phyloP scores from a whole-genome alignment of 1,140 invertebrate species.

The Heliconius hewitsoni region DNA sequence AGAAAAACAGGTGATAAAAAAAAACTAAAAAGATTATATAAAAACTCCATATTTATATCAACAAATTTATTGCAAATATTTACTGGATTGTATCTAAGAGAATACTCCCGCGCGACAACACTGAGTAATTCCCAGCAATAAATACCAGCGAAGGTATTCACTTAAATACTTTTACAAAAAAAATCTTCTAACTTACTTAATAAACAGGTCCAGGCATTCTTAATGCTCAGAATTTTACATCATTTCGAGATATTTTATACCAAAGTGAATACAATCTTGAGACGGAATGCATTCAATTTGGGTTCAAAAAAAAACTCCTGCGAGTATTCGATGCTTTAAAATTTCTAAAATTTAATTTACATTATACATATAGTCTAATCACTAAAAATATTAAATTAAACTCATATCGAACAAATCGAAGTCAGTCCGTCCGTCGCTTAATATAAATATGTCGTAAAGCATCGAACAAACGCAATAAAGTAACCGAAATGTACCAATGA shows the following conservation, averaged over 20 bases:
- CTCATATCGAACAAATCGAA: not conserved
- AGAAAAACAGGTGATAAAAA: not conserved
- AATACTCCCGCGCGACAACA: constrained; percentile 48
- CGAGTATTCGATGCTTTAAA: constrained; percentile 43
- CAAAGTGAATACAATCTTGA: constrained; percentile 62
- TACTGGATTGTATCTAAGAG: constrained; percentile 59
- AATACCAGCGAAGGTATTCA: constrained; percentile 49
- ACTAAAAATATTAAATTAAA: not conserved
- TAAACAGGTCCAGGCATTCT: constrained; percentile 63
- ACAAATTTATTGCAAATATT: constrained; percentile 77
- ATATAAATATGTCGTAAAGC: not conserved
- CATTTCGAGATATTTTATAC: constrained; percentile 43
- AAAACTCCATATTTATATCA: constrained; percentile 50
- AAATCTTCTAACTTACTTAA: constrained; percentile 49
- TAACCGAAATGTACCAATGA: not conserved
- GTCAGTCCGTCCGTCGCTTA: not conserved
- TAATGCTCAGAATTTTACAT: constrained; percentile 62
- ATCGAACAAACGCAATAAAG: not conserved
- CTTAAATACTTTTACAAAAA: constrained; percentile 57
- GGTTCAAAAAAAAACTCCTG: constrained; percentile 16
- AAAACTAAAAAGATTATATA: constrained; percentile 13
- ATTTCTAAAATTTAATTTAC: not conserved
- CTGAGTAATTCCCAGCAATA: not conserved
- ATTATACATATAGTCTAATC: not conserved
- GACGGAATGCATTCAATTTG: constrained; percentile 59